These are phyloP conservation scores for pig (Sus scrofa) DNA, from an alignment of 2,113 vertebrate species.

Conservation along the genomic window DNA sequence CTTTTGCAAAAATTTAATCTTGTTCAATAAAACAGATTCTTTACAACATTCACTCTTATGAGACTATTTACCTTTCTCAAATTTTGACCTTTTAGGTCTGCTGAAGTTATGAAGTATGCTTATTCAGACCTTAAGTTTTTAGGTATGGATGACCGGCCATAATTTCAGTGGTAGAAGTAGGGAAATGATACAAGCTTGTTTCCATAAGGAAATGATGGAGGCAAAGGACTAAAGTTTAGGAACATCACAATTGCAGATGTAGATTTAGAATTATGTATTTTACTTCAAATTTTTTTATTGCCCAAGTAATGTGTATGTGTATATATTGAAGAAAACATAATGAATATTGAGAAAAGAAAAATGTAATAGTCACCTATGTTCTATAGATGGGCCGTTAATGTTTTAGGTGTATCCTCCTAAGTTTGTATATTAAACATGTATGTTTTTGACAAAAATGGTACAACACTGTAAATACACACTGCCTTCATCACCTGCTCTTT, in stretches of 20 bases:
- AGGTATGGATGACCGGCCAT: background rate
- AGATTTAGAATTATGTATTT: background rate
- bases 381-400: background rate
- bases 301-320: background rate
- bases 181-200: background rate
- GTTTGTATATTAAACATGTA: background rate
- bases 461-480: background rate
- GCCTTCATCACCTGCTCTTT: background rate
- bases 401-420: background rate
- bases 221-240: background rate
- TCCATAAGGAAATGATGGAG: background rate
- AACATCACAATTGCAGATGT: background rate
- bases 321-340: background rate
- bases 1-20: background rate
- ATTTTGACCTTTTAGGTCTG: background rate
- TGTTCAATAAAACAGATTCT: conserved; percentile 11
- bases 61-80: background rate
- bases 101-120: background rate
- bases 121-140: background rate
- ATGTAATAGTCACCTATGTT: background rate
- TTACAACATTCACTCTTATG: background rate
- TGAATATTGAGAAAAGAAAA: background rate
- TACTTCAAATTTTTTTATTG: background rate
- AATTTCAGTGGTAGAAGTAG: background rate
- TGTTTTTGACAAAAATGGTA: background rate